Percentiles rank a stretch among this genome's conserved stretches.
Conservation (phyloP, 2,797 vertebrate genomes). For the Philypnodon macrostomus region DNA sequence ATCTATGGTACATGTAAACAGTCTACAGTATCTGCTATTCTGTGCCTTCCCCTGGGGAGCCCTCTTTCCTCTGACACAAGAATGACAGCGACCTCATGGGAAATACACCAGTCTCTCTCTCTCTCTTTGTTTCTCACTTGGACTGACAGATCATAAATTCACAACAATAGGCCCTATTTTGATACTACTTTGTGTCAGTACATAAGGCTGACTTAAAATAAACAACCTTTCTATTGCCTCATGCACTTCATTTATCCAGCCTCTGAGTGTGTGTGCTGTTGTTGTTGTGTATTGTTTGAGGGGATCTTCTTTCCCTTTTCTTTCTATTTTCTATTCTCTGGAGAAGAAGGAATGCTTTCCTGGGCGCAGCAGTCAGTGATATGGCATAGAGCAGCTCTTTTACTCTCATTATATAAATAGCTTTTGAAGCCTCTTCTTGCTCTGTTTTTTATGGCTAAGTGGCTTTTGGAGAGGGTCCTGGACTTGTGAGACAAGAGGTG, state of each 20-base stretch:
- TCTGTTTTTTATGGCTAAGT: slow-evolving; percentile 69
- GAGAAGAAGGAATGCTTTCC: slow-evolving; percentile 67
- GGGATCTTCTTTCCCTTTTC: slow-evolving; percentile 56
- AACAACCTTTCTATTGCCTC: slow-evolving; percentile 67
- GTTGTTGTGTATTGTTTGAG: slow-evolving; percentile 67
- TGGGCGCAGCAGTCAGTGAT: slow-evolving; percentile 70
- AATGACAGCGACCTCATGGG: slow-evolving; percentile 69
- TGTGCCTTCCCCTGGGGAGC: slow-evolving; percentile 58
- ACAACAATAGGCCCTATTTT: slow-evolving; percentile 72
- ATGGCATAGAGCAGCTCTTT: slow-evolving; percentile 63
- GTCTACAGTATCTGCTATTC: slow-evolving; percentile 59
- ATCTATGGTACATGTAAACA: slow-evolving; percentile 53
- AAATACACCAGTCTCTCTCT: slow-evolving; percentile 47
- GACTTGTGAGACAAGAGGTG: slow-evolving; percentile 58
- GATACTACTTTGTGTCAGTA: slow-evolving; percentile 67
- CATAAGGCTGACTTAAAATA: slow-evolving; percentile 73
- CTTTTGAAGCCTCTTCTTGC: slow-evolving; percentile 70
- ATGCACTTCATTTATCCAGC: slow-evolving; percentile 53
- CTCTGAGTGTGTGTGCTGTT: slow-evolving; percentile 48
- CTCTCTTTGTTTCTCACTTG: slow-evolving; percentile 51
- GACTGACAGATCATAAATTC: slow-evolving; percentile 72
- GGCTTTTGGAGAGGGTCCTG: slow-evolving; percentile 71
- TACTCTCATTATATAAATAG: slow-evolving; percentile 77
- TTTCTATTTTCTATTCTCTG: slow-evolving; percentile 59
- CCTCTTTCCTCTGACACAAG: slow-evolving; percentile 64